Evolutionary conservation across 2,113 vertebrate species (phyloP).

Genomic region (Neolamprologus ventralis): DNA sequence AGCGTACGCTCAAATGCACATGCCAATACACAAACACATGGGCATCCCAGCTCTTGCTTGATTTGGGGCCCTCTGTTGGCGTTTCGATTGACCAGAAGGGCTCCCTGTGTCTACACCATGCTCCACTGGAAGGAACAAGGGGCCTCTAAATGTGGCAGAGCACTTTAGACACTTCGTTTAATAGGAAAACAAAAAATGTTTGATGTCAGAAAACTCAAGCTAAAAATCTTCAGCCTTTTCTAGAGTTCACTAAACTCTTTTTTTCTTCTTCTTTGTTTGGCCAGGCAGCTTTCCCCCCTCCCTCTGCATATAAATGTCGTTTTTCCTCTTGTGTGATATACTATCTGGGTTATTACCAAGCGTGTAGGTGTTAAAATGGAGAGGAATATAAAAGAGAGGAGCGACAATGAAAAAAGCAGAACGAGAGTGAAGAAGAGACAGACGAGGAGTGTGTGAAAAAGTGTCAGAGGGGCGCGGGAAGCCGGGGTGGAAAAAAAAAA

Average conservation of each 20-base stretch:
- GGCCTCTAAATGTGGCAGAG: neutral
- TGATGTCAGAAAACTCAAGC: neutral
- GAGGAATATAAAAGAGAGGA: conserved; percentile 19
- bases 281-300: neutral
- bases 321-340: conserved; percentile 23
- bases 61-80: neutral
- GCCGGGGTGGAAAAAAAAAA: conserved; percentile 10
- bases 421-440: neutral
- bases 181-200: neutral
- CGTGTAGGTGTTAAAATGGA: conserved; percentile 41
- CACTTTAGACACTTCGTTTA: neutral
- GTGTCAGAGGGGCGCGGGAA: neutral
- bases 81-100: conserved; percentile 23
- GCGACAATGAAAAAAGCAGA: conserved; percentile 10
- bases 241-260: neutral
- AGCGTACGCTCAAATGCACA: conserved; percentile 16
- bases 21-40: conserved; percentile 3
- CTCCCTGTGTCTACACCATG: neutral
- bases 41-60: neutral
- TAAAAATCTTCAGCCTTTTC: neutral
- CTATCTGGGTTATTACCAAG: conserved; percentile 32
- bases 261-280: neutral
- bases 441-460: neutral
- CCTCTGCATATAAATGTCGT: conserved; percentile 6
- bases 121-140: neutral